Evolutionary conservation across 92 coral and sea anemone genomes (phyloP).

Genomic region (Porites divaricata): DNA sequence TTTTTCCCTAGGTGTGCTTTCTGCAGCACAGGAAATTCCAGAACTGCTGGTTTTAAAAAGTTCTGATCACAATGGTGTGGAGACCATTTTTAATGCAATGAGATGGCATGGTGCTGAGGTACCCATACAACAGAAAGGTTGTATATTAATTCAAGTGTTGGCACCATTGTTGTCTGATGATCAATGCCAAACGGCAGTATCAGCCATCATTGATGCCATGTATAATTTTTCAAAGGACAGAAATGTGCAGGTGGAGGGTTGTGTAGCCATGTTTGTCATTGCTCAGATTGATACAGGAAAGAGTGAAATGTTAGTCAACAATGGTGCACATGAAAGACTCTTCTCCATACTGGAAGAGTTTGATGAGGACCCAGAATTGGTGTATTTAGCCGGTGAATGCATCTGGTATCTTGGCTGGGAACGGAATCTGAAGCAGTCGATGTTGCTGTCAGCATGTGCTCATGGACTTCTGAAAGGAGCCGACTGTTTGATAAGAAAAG

Average conservation of each 20-base stretch:
- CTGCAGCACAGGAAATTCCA: slow-evolving; percentile 81
- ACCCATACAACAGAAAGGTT: slow-evolving; percentile 84
- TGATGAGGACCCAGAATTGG: slow-evolving; percentile 66
- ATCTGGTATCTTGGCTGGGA: slow-evolving; percentile 85
- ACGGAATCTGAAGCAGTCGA: slow-evolving; percentile 74
- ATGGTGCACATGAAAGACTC: slow-evolving; percentile 82
- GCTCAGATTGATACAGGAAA: slow-evolving; percentile 73
- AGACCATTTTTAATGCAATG: slow-evolving; percentile 67
- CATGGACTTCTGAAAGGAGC: slow-evolving; percentile 83
- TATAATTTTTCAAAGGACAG: slow-evolving; percentile 51
- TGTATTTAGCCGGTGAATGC: slow-evolving; percentile 80
- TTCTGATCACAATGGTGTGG: slow-evolving; percentile 40
- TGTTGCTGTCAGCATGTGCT: slow-evolving; percentile 91
- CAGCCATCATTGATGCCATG: slow-evolving; percentile 75
- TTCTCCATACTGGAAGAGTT: slow-evolving; percentile 77
- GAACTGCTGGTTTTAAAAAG: slow-evolving; percentile 69
- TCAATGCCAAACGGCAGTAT: slow-evolving; percentile 52
- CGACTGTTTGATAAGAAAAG: slow-evolving; percentile 80
- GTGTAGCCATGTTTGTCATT: slow-evolving; percentile 81
- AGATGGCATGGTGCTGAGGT: slow-evolving; percentile 42
- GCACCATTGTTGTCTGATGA: slow-evolving; percentile 65
- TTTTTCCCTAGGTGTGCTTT: slow-evolving; percentile 76
- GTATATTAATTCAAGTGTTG: slow-evolving; percentile 76
- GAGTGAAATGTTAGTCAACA: slow-evolving; percentile 78
- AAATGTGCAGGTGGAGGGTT: slow-evolving; percentile 81